A percentile compares a stretch with the other conserved stretches of the same genome.
Evolutionary conservation across 2,888 invertebrate genomes (phyloP).

Genomic region (Dysmachus trigonus): DNA sequence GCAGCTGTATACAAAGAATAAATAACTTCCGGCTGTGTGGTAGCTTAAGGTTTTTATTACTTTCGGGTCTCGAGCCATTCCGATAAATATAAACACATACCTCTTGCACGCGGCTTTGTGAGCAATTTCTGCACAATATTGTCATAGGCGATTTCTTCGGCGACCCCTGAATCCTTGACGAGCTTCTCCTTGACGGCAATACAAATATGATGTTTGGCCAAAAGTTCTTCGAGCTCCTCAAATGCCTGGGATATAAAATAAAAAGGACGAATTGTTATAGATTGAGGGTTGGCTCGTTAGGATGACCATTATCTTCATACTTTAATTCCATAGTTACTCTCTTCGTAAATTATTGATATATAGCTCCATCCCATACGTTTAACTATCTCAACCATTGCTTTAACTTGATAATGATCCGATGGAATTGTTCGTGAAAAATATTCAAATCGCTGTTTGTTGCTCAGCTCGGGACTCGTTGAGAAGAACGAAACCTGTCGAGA

Average conservation of each 20-base stretch:
- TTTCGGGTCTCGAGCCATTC: neutral
- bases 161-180: conserved; percentile 95
- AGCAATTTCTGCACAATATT: conserved; percentile 85
- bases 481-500: conserved; percentile 88
- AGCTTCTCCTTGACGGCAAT: conserved; percentile 94
- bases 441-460: conserved; percentile 93
- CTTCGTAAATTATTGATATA: conserved; percentile 94
- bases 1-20: neutral
- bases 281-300: neutral
- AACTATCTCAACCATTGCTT: conserved; percentile 95
- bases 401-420: conserved; percentile 92
- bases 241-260: conserved; percentile 81
- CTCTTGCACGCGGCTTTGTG: conserved; percentile 87
- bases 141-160: conserved; percentile 86
- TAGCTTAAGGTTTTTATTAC: neutral
- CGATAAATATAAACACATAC: conserved; percentile 67
- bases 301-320: conserved; percentile 66
- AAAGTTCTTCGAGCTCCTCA: conserved; percentile 87
- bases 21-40: neutral
- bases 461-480: conserved; percentile 92
- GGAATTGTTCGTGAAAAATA: conserved; percentile 95
- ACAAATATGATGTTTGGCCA: conserved; percentile 86
- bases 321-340: conserved; percentile 95
- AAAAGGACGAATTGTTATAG: neutral
- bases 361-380: conserved; percentile 89